These are phyloP conservation scores for Nephila pilipes DNA, from an alignment of 1,140 invertebrate genomes.

Conservation along the genomic window DNA sequence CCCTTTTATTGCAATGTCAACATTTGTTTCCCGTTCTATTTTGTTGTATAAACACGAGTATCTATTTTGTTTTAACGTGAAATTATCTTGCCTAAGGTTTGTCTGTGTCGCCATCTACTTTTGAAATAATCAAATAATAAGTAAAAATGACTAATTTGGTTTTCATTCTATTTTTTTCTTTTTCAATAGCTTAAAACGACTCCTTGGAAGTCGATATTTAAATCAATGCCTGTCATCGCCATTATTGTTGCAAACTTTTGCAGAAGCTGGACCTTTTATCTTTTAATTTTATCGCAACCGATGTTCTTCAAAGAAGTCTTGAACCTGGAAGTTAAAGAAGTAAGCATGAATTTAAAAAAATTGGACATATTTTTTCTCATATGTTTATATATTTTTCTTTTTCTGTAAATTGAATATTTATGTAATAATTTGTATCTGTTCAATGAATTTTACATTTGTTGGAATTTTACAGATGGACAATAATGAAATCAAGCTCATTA, in stretches of 20 bases:
- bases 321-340: slow-evolving; percentile 92
- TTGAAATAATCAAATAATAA: background rate
- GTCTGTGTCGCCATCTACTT: background rate
- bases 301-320: slow-evolving; percentile 97
- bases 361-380: too few relatives aligned
- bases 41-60: too few relatives aligned
- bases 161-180: background rate
- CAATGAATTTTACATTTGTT: background rate
- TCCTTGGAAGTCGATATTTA: slow-evolving; percentile 96
- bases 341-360: too few relatives aligned
- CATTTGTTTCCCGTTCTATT: too few relatives aligned
- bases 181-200: slow-evolving; percentile 88
- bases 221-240: slow-evolving; percentile 95
- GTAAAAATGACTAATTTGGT: too few relatives aligned
- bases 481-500: too few relatives aligned
- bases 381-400: too few relatives aligned
- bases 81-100: too few relatives aligned
- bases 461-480: background rate
- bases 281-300: slow-evolving; percentile 97
- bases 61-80: too few relatives aligned
- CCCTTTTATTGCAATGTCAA: too few relatives aligned
- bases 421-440: background rate
- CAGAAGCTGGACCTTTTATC: slow-evolving; percentile 99
- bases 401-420: too few relatives aligned
- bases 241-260: slow-evolving; percentile 99